These are phyloP conservation scores for Myripristis murdjan DNA, from an alignment of 2,797 vertebrate genomes.

Conservation along the genomic window DNA sequence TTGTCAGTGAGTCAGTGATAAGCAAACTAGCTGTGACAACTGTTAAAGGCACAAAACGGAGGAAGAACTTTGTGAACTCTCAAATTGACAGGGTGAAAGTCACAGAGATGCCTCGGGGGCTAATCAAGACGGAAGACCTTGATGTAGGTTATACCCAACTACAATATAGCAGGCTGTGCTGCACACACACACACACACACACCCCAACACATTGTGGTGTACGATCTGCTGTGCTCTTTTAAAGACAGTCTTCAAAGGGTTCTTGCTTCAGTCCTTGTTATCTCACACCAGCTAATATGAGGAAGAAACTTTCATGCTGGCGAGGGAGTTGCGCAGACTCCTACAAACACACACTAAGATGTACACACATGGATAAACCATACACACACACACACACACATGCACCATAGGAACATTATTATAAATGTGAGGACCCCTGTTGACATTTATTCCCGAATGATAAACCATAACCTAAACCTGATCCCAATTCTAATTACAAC, in stretches of 20 bases:
- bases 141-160: conserved; percentile 68
- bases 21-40: conserved; percentile 54
- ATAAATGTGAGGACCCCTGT: not conserved
- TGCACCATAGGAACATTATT: not conserved
- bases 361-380: not conserved
- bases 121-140: conserved; percentile 74
- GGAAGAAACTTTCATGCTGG: conserved; percentile 20
- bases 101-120: conserved; percentile 64
- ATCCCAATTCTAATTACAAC: too few species aligned
- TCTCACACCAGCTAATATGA: conserved; percentile 65
- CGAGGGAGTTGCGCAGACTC: not conserved
- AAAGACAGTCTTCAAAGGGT: conserved; percentile 75
- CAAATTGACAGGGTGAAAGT: conserved; percentile 65
- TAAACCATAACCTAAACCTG: too few species aligned
- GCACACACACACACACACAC: conserved; percentile 6
- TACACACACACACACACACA: conserved; percentile 4
- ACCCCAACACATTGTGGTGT: conserved; percentile 27
- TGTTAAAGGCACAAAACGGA: conserved; percentile 69
- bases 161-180: conserved; percentile 36
- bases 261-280: conserved; percentile 71
- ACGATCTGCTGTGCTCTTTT: conserved; percentile 63
- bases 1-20: conserved; percentile 44
- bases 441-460: too few species aligned
- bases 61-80: conserved; percentile 67
- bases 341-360: not conserved